These are phyloP conservation scores for Cotesia typhae DNA, from an alignment of 1,140 invertebrate species.

Conservation along the genomic window DNA sequence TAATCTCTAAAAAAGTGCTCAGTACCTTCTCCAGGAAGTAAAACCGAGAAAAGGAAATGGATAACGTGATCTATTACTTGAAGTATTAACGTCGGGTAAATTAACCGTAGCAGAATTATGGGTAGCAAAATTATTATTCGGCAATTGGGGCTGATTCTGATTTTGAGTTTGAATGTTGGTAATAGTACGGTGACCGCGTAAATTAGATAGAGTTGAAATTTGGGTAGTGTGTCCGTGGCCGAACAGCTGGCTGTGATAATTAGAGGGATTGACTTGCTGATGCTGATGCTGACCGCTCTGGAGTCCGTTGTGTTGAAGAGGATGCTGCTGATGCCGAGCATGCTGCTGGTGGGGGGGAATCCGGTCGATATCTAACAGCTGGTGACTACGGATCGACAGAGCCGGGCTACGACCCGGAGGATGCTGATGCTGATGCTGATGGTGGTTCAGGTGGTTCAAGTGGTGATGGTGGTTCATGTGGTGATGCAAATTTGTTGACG, in stretches of 20 bases:
- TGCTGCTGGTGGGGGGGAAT: slow-evolving; percentile 1
- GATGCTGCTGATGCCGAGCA: slow-evolving; percentile 11
- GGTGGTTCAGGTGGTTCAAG: slow-evolving; percentile 31
- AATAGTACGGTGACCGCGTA: slow-evolving; percentile 38
- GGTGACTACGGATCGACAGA: slow-evolving; percentile 23
- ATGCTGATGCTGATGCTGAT: slow-evolving; percentile 33
- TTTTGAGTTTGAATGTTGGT: slow-evolving; percentile 46
- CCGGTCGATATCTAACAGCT: slow-evolving; percentile 15
- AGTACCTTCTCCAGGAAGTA: slow-evolving; percentile 60
- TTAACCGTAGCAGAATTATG: too few species aligned
- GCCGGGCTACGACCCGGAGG: slow-evolving; percentile 1
- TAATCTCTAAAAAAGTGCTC: slow-evolving; percentile 22
- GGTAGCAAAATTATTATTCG: too few species aligned
- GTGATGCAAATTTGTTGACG: slow-evolving; percentile 55
- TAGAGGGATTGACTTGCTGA: slow-evolving; percentile 21
- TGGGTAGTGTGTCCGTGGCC: slow-evolving; percentile 12
- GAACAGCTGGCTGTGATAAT: slow-evolving; percentile 13
- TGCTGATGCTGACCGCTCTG: slow-evolving; percentile 15
- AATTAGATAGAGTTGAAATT: background rate
- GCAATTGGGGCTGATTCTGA: slow-evolving; percentile 33
- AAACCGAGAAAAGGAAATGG: slow-evolving; percentile 61
- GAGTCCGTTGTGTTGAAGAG: too few species aligned
- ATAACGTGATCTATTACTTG: slow-evolving; percentile 52
- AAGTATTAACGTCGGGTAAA: background rate
- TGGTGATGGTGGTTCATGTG: slow-evolving; percentile 52